Evolutionary conservation across 2,888 invertebrate species (phyloP), one percentile per base, ranked within the genome.

Genomic region (Xestia sexstrigata): DNA sequence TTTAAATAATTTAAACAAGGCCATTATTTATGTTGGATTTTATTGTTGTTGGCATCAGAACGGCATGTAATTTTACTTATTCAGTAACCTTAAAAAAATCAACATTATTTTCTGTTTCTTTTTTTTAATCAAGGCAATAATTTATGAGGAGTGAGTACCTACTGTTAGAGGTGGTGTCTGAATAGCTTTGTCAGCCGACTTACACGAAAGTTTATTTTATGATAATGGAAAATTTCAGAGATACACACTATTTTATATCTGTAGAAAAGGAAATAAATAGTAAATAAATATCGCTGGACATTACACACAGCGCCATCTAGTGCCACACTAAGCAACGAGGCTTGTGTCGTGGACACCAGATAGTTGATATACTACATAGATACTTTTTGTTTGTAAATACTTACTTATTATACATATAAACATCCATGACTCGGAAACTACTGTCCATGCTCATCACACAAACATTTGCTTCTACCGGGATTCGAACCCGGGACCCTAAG

Each of bases 1-100:
- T 30, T 15, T n/a, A 45, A 58, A 58, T 58, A 23, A 49, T 74
- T 9, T 58, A 42, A 26, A 80, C 26, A 39, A 39, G 42, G 35
- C 45, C n/a, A 13, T 8, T 17, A 74, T 60, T 75, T 20, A 49
- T 4, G 39, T 30, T 23, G 30, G 75, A 17, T 39, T 55, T 45
- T 35, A 15, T 39, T 7, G 55, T 45, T 52, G 23, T 52, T 26
- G 11, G 42, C 7, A 8, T 20, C 7, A 55, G 23, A 45, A 17
- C 9, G n/a, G 23, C 2, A 23, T 20, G 7, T 15, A 15, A 42
- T 76, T 63, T 74, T n/a, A n/a, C 13, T 42, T 39, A 26, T 26
- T 47, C n/a, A 62, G 8, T 42, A 17, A 26, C 1, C 4, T 42
- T 0, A 30, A 55, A 35, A 42, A 55, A 58, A 8, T 3, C 3